Conservation (phyloP, 1,140 invertebrate genomes). For the Parapsyche elsis region DNA sequence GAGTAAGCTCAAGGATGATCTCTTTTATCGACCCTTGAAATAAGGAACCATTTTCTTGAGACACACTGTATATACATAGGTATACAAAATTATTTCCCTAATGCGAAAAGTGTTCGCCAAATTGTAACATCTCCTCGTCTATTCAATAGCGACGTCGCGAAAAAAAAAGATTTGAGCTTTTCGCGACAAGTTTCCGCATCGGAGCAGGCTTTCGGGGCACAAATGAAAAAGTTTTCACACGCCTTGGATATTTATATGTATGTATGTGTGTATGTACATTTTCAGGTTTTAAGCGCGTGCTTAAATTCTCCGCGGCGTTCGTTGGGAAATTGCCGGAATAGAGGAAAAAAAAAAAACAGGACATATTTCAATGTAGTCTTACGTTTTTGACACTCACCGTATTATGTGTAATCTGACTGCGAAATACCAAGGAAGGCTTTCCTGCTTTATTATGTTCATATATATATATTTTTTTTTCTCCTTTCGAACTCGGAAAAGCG, state of each 20-base stretch:
- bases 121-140: not conserved
- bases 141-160: not conserved
- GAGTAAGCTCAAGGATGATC: too few relatives aligned
- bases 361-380: conserved; percentile 38
- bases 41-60: too few relatives aligned
- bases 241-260: not conserved
- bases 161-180: conserved; percentile 17
- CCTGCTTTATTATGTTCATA: conserved; percentile 16
- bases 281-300: conserved; percentile 22
- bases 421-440: conserved; percentile 22
- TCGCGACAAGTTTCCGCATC: not conserved
- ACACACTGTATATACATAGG: not conserved
- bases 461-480: conserved; percentile 15
- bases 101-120: not conserved
- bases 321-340: conserved; percentile 10
- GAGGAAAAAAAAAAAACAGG: conserved; percentile 13
- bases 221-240: conserved; percentile 35
- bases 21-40: too few relatives aligned
- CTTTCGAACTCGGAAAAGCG: not conserved
- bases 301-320: conserved; percentile 17
- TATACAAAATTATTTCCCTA: not conserved
- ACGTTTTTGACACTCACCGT: conserved; percentile 33
- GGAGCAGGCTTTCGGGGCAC: not conserved
- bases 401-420: conserved; percentile 34
- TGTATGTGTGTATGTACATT: not conserved